Evolutionary conservation across 2,797 vertebrate species (phyloP).

Genomic region (Spinus pinus): DNA sequence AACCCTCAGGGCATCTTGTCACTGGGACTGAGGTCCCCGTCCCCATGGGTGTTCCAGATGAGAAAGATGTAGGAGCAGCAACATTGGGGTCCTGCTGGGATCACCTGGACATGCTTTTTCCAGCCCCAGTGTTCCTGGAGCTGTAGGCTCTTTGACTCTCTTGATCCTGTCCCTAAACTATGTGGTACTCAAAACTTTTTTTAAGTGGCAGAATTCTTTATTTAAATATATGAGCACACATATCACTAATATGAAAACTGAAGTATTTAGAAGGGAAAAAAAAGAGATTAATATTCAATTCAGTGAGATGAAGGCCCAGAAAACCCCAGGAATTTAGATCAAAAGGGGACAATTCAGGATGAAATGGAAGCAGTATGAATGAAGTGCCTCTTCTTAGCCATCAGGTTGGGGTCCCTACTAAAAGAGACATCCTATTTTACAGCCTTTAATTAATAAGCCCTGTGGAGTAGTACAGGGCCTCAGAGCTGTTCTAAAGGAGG

Average conservation of each 20-base stretch:
- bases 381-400: not conserved
- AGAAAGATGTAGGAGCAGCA: not conserved
- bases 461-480: not conserved
- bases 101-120: not conserved
- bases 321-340: not conserved
- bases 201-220: not conserved
- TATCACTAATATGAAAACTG: not conserved
- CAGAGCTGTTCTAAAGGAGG: not conserved
- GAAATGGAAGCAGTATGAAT: not conserved
- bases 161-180: not conserved
- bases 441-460: not conserved
- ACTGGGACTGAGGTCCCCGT: not conserved
- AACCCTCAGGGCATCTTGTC: not conserved
- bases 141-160: not conserved
- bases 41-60: not conserved
- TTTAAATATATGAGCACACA: not conserved
- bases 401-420: not conserved
- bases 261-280: not conserved
- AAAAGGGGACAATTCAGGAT: not conserved
- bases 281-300: not conserved
- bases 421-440: not conserved
- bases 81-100: not conserved
- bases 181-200: fast-evolving
- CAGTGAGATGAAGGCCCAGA: not conserved
- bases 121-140: not conserved